Percentiles rank a stretch among this genome's conserved stretches.
Conservation (phyloP, 2,888 invertebrate species). For the Hydraecia micacea region DNA sequence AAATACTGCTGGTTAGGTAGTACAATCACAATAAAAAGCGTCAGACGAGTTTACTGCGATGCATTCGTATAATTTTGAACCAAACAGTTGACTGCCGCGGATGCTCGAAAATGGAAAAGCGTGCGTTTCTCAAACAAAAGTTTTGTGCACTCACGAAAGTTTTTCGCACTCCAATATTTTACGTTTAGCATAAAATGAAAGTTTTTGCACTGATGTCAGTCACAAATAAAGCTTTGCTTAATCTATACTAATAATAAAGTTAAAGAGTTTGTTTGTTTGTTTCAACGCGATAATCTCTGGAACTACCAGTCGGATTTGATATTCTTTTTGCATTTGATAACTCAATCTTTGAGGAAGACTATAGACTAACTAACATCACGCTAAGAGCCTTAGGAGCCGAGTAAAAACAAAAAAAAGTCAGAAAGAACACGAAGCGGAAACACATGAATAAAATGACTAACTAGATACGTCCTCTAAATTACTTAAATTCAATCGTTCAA, state of each 20-base stretch:
- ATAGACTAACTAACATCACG: not conserved
- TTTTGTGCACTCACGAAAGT: not conserved
- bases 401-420: not conserved
- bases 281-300: not conserved
- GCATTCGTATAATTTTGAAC: not conserved
- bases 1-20: not conserved
- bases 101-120: not conserved
- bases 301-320: not conserved
- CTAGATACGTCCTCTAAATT: no score
- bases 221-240: conserved; percentile 1
- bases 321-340: not conserved
- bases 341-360: not conserved
- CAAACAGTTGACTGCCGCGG: no score
- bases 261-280: not conserved
- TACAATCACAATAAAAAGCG: not conserved
- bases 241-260: not conserved
- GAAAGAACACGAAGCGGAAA: not conserved
- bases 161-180: not conserved
- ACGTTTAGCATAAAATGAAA: not conserved
- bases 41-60: not conserved
- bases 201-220: not conserved
- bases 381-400: not conserved
- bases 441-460: not conserved
- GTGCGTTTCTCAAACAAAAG: not conserved
- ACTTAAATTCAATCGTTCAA: not conserved